Base-by-base conservation (phyloP, 2,113 vertebrate species). In the Pan paniscus region DNA sequence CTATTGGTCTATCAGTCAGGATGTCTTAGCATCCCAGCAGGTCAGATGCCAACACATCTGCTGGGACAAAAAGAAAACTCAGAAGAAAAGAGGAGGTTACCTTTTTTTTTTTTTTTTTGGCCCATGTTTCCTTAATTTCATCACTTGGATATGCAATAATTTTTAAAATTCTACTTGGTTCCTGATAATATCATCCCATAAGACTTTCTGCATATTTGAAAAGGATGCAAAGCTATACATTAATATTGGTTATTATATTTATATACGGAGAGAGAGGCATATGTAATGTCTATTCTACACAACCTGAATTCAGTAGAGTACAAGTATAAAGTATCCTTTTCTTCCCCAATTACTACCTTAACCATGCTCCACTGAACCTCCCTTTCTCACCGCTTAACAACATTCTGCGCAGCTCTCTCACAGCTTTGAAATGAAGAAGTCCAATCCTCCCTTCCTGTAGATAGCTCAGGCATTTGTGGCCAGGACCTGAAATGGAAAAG, bases 61-160 rank as follows among this genome's bases (percentile, higher is more conserved):
- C 89, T 81, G 16, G 68, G 43, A 64, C 64, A 92, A 95, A 95
- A 88, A 40, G 16, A 80, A 90, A 94, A 90, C 25, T 61, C 43
- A 40, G 2, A 96, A 68, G 32, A 84, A 90, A 89, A 38, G 25
- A 93, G 8, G 11, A 3, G 32, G 3, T 35, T 78, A 11, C 10
- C 22, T 59, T 88, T 79, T 72, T 64, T 25, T 23, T 43, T 64
- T 25, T 23, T 43, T 79, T 64, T 25, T 23, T 43, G 30, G 43
- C 40, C 16, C n/a, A 50, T 20, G 8, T 89, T 85, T 97, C 75
- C 90, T 78, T 50, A 50, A 32, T 68, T 85, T 81, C 50, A 89
- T 89, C 61, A 81, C 12, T 55, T 91, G 25, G 17, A 57, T 67
- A 75, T 16, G 68, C 30, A 70, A 38, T 83, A 93, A 68, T 40